Evolutionary conservation across 92 coral and sea anemone species (phyloP), one percentile per base, ranked within the genome.

Genomic region (Montipora capitata): DNA sequence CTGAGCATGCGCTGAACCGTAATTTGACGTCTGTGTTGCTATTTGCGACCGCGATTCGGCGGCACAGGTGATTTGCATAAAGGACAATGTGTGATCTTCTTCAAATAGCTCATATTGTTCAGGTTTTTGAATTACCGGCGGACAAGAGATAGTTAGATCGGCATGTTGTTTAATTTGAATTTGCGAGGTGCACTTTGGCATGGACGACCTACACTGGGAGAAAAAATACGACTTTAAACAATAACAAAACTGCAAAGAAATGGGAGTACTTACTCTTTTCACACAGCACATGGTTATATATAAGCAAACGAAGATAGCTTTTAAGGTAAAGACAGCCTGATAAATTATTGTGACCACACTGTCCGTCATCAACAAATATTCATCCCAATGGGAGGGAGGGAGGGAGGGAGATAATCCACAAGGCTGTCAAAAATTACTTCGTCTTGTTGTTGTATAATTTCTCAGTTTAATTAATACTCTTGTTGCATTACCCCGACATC

Each of bases 141-240:
- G 68, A 2, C 81, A 77, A 2, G 91, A 81, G 52, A 94, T 81
- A 9, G 85, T 70, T 40, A 92, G 63, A 68, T 94, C 94, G 0
- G 95, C 88, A 38, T 92, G 94, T 9, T 86, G 96, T 65, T 70
- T 94, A 15, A 89, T 83, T 76, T 94, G 98, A 14, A 94, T 84
- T 9, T 66, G 83, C 10, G 98, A 59, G 12, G 96, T 91, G 12
- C 67, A 16, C 35, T 71, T 42, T 27, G 85, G 88, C 0, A 69
- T 15, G 3, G 18, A 11, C n/a, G 72, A 18, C 40, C 5, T 76
- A 51, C 35, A 85, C 81, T 85, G 74, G 43, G 17, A 38, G 4
- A 35, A 62, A 59, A 10, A 20, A 10, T 2, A 61, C 1, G 40
- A n/a, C 2, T 5, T 4, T 63, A 5, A 63, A 18, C 68, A 5